Evolutionary conservation across 1,140 invertebrate genomes (phyloP).

Genomic region (Notospermus geniculatus): DNA sequence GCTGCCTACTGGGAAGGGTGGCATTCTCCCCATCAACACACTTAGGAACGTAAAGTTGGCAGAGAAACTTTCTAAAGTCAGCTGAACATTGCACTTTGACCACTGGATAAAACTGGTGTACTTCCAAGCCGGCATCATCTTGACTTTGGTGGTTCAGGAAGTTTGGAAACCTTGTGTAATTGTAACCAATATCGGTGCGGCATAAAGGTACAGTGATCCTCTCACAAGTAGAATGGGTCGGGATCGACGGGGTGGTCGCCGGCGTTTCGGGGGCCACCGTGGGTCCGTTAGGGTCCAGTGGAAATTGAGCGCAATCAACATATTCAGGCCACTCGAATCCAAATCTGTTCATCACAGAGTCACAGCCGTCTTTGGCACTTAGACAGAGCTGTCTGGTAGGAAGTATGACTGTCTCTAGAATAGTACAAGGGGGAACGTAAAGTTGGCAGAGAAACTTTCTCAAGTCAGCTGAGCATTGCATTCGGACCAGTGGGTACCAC

Average conservation of each 20-base stretch:
- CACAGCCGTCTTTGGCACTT: no score
- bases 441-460: slow-evolving; percentile 28
- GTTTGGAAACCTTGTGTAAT: slow-evolving; percentile 25
- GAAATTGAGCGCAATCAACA: no score
- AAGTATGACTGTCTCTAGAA: slow-evolving; percentile 37
- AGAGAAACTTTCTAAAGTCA: slow-evolving; percentile 29
- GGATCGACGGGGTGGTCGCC: no score
- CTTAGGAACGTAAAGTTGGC: slow-evolving; percentile 26
- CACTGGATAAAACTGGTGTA: slow-evolving; percentile 26
- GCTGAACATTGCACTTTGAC: slow-evolving; percentile 23
- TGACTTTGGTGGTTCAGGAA: slow-evolving; percentile 27
- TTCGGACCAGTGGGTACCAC: slow-evolving; percentile 23
- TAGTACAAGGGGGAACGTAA: slow-evolving; percentile 27
- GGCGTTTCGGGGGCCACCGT: no score
- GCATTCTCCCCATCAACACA: slow-evolving; percentile 41
- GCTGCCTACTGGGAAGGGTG: no score
- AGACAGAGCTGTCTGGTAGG: no score
- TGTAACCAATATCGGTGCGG: slow-evolving; percentile 23
- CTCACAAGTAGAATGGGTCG: no score
- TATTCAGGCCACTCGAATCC: no score
- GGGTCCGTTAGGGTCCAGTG: no score
- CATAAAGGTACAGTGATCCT: slow-evolving; percentile 25
- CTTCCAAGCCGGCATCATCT: slow-evolving; percentile 25
- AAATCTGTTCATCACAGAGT: no score
- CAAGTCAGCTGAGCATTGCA: slow-evolving; percentile 23